Evolutionary conservation across 2,888 invertebrate genomes (phyloP).

Genomic region (Lomographa bimaculata): DNA sequence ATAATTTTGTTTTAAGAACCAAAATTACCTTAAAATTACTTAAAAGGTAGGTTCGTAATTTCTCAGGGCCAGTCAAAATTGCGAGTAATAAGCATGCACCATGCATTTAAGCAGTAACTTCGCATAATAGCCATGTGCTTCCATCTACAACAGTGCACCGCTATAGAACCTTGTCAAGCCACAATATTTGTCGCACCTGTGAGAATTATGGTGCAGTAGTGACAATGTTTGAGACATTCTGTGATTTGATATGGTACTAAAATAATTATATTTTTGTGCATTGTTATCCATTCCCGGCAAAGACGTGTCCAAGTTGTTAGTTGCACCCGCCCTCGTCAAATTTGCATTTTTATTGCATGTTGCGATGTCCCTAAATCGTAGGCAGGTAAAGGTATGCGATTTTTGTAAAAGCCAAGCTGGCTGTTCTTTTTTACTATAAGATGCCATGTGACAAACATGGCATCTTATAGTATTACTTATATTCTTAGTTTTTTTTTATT

Average conservation of each 20-base stretch:
- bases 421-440: slow-evolving; percentile 11
- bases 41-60: slow-evolving; percentile 3
- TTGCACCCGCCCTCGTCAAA: slow-evolving; percentile 45
- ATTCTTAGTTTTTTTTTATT: too few relatives aligned
- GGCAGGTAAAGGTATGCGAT: slow-evolving; percentile 14
- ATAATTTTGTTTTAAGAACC: slow-evolving; percentile 1
- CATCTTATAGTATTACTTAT: too few relatives aligned
- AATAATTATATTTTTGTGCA: slow-evolving; percentile 21
- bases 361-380: slow-evolving; percentile 32
- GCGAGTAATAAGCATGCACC: slow-evolving; percentile 24
- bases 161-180: slow-evolving; percentile 15
- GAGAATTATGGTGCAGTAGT: too few relatives aligned
- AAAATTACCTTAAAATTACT: slow-evolving; percentile 8
- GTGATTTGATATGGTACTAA: slow-evolving; percentile 10
- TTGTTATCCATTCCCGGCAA: slow-evolving; percentile 28
- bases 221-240: too few relatives aligned
- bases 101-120: slow-evolving; percentile 19
- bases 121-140: slow-evolving; percentile 13
- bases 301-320: slow-evolving; percentile 24
- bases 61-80: slow-evolving; percentile 20
- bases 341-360: slow-evolving; percentile 60
- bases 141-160: slow-evolving; percentile 3
- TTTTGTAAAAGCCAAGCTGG: slow-evolving; percentile 2
- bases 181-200: too few relatives aligned
- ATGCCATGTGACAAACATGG: too few relatives aligned